Evolutionary conservation across 2,113 vertebrate genomes (phyloP), one percentile per base, ranked within the genome.

Genomic region (Cyrtonyx montezumae): DNA sequence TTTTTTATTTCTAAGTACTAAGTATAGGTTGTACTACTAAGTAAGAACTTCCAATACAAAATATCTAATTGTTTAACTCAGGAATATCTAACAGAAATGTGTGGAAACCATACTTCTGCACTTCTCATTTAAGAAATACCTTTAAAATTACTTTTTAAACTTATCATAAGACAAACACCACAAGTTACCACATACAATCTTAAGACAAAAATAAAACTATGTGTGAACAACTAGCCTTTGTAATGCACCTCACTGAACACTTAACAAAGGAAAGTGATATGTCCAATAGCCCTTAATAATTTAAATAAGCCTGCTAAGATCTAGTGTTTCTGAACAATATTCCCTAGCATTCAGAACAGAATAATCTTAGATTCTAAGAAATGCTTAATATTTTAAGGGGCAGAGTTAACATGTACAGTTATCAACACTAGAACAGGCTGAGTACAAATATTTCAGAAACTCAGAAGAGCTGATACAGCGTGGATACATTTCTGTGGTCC

Each of bases 241-340:
- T 20, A 42, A 30, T 26, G 17, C 45, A 26, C 13, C 19, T 32
- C 32, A 34, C 53, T 56, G 55, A 67, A 32, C 6, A 8, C 26
- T 61, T 67, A 9, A 34, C 2, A 4, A 48, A 59, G 21, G 1
- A 28, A 1, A 59, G 6, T 2, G 36, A 5, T 19, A 17, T 23
- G 40, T 40, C 34, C 63, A 69, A 49, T 53, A 32, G 61, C 13
- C 34, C 32, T n/a, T 37, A 37, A 32, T 11, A 67, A 53, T 21
- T 37, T 43, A 10, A 59, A 68, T 30, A 23, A 75, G 28, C 10
- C 68, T 77, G 23, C 30, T 77, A 71, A 61, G 22, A 73, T 23
- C 11, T 40, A n/a, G 17, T 53, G 18, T 17, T 55, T 49, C 69
- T 90, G 12, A 91, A 32, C 5, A 70, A 28, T 6, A 9, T 45